A percentile compares a stretch with the other conserved stretches of the same genome.
Conservation (phyloP, 2,888 invertebrate species). For the Perithous albicinctus region DNA sequence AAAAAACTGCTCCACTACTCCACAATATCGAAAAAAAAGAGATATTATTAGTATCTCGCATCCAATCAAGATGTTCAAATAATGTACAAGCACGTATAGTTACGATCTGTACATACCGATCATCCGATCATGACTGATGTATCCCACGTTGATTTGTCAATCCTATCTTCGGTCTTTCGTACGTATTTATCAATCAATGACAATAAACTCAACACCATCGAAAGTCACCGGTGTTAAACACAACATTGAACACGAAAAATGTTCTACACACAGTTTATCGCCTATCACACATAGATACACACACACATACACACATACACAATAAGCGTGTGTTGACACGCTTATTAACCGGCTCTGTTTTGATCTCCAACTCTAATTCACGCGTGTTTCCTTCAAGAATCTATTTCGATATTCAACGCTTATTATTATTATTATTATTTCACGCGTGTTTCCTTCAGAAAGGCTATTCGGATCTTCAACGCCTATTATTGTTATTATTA, state of each 20-base stretch:
- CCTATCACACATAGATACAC: too few relatives aligned
- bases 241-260: slow-evolving; percentile 3
- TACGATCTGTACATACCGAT: slow-evolving; percentile 71
- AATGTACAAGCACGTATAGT: neutral
- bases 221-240: neutral
- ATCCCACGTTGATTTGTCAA: slow-evolving; percentile 62
- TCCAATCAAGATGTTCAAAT: neutral
- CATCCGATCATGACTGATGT: slow-evolving; percentile 74
- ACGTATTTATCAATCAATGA: neutral
- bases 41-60: neutral
- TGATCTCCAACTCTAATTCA: neutral
- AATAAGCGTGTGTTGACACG: neutral
- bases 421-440: too few relatives aligned
- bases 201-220: neutral
- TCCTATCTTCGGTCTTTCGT: slow-evolving; percentile 4
- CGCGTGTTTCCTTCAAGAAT: neutral
- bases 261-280: neutral
- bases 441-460: too few relatives aligned
- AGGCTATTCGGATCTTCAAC: neutral
- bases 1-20: too few relatives aligned
- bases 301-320: too few relatives aligned
- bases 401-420: neutral
- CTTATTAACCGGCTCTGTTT: neutral
- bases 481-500: neutral
- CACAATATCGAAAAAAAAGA: too few relatives aligned